Evolutionary conservation across 1,140 invertebrate species (phyloP).

Genomic region (Leptinotarsa lineolata): DNA sequence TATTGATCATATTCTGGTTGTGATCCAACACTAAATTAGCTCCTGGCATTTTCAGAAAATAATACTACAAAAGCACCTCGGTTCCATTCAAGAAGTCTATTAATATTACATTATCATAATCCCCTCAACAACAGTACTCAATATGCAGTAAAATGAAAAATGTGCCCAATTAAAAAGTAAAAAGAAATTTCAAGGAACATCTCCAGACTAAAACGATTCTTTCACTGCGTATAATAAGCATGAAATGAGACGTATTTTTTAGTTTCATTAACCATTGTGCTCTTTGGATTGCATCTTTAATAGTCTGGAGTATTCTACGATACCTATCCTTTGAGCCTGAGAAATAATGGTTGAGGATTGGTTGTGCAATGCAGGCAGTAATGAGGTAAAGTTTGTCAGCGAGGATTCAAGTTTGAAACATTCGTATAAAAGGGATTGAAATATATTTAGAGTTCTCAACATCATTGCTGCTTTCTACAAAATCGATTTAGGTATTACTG

Average conservation of each 20-base stretch:
- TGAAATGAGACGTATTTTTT: conserved; percentile 23
- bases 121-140: conserved; percentile 10
- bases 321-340: conserved; percentile 6
- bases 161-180: conserved; percentile 13
- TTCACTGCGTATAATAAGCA: conserved; percentile 17
- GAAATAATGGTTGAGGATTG: neutral
- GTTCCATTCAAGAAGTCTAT: too few relatives aligned
- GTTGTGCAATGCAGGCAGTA: neutral
- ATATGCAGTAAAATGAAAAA: conserved; percentile 8
- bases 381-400: neutral
- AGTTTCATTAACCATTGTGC: conserved; percentile 18
- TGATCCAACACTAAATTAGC: too few relatives aligned
- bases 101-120: neutral
- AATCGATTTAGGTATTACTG: too few relatives aligned
- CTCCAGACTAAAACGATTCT: conserved; percentile 20
- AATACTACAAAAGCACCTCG: too few relatives aligned
- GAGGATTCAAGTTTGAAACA: too few relatives aligned
- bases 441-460: too few relatives aligned
- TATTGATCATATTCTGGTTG: too few relatives aligned
- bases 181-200: conserved; percentile 11
- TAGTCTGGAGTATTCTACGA: conserved; percentile 7
- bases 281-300: conserved; percentile 16
- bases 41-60: too few relatives aligned
- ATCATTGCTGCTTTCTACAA: too few relatives aligned
- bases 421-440: too few relatives aligned